Evolutionary conservation across 2,797 vertebrate genomes (phyloP).

Genomic region (Pipistrellus kuhlii): DNA sequence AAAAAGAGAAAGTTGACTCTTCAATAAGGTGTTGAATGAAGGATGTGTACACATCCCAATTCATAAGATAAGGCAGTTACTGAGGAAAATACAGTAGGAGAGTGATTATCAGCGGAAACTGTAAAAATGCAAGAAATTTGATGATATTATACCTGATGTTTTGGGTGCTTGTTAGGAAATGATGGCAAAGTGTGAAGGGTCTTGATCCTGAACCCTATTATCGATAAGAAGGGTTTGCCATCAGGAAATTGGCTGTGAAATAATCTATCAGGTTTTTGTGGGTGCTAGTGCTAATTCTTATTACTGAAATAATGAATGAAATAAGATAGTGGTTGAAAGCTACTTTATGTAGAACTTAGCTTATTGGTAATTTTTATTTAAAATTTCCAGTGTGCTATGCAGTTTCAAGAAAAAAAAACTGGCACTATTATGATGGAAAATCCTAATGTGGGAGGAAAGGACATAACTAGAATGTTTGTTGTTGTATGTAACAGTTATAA

Average conservation of each 20-base stretch:
- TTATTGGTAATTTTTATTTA: conserved; percentile 46
- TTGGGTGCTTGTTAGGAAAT: background rate
- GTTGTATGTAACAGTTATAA: background rate
- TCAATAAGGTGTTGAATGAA: conserved; percentile 54
- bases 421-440: background rate
- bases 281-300: background rate
- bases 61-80: background rate
- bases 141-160: background rate
- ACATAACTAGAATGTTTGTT: background rate
- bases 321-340: conserved; percentile 36
- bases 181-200: background rate
- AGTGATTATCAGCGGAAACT: background rate
- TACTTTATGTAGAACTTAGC: conserved; percentile 25
- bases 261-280: background rate
- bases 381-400: background rate
- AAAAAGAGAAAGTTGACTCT: conserved; percentile 27
- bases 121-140: background rate
- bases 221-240: background rate
- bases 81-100: background rate
- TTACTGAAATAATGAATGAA: conserved; percentile 34
- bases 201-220: background rate
- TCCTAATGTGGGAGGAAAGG: background rate
- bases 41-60: conserved; percentile 1
- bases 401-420: conserved; percentile 46
- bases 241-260: background rate